A percentile compares a stretch with the other conserved stretches of the same genome.
Evolutionary conservation across 2,888 invertebrate genomes (phyloP).

Genomic region (Parapristionchus giblindavisi): DNA sequence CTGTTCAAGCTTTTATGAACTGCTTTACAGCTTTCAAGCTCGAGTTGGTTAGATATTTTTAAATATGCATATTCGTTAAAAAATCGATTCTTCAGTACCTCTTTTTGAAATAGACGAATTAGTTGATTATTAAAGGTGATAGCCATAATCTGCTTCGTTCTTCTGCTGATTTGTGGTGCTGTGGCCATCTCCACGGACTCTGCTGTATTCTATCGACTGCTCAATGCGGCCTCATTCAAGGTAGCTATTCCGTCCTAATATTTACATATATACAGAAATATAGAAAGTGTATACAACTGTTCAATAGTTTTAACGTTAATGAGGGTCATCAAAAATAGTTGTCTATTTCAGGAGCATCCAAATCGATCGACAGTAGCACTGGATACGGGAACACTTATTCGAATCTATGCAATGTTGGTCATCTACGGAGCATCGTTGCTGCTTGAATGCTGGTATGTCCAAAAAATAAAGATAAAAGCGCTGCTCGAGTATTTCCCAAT

Average conservation of each 20-base stretch:
- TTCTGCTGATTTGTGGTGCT: constrained; percentile 59
- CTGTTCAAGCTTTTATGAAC: too few relatives aligned
- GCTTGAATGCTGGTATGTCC: constrained; percentile 62
- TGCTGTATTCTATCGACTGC: constrained; percentile 64
- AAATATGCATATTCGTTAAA: too few relatives aligned
- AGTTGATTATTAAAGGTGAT: constrained; percentile 51
- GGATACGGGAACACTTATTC: constrained; percentile 56
- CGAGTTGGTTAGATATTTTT: too few relatives aligned
- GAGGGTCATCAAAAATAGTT: too few relatives aligned
- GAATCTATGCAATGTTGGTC: constrained; percentile 60
- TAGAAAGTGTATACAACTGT: neutral
- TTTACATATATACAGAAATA: neutral
- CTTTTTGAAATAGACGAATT: neutral
- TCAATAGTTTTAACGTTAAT: neutral
- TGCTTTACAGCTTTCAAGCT: too few relatives aligned
- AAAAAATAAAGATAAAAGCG: too few relatives aligned
- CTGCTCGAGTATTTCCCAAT: too few relatives aligned
- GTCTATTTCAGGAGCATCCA: constrained; percentile 54
- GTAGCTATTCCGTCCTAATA: neutral
- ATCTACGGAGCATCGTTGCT: constrained; percentile 59
- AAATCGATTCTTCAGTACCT: too few relatives aligned
- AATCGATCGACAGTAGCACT: constrained; percentile 63
- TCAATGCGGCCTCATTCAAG: constrained; percentile 67
- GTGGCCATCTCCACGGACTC: constrained; percentile 65
- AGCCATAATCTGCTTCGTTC: constrained; percentile 58